Base-by-base conservation (phyloP, 1,140 invertebrate species). In the Rhagoletis pomonella region DNA sequence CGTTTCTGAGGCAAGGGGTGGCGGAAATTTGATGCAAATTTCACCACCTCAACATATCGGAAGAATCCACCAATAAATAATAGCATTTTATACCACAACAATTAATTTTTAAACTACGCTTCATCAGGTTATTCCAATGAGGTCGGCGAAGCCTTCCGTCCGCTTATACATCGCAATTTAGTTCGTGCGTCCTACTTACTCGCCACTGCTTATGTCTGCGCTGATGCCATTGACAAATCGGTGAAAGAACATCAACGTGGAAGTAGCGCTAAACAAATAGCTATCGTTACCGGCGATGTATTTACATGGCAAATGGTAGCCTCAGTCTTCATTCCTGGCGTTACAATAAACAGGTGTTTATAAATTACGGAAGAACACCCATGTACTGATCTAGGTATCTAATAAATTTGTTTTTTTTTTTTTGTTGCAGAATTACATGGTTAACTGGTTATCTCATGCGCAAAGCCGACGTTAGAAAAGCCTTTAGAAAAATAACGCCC, bases 231-330 rank as follows among this genome's bases (percentile, higher is more conserved):
- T 4, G 95, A 98, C 92, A 99, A 98, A 94, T 95, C 96, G 55
- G 93, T 93, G 60, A 95, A 96, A 92, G 95, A 95, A 88, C 95
- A 95, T 88, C 97, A 89, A 89, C 9, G 60, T 1, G 89, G 91
- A 2, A 87, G 87, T 12, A 86, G 88, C 29, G 89, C 93, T 88
- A 94, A 93, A 73, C 94, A 94, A 73, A 94, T 96, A 60, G 73
- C 95, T 0, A 93, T 95, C n/a, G 95, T 96, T 58, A 96, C 96
- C 5, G 94, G 94, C 0, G 98, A 99, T 93, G 98, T 97, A 0
- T 93, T 99, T 10, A 90, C 97, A 3, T 99, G 98, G 98, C 98
- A 99, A 93, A 96, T 97, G 81, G 94, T 99, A 84, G 98, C 98
- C 7, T 99, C 98, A 4, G 96, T 99, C 2, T 94, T 96, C 42